Evolutionary conservation across 2,888 invertebrate genomes (phyloP).

Genomic region (Apoda limacodes): DNA sequence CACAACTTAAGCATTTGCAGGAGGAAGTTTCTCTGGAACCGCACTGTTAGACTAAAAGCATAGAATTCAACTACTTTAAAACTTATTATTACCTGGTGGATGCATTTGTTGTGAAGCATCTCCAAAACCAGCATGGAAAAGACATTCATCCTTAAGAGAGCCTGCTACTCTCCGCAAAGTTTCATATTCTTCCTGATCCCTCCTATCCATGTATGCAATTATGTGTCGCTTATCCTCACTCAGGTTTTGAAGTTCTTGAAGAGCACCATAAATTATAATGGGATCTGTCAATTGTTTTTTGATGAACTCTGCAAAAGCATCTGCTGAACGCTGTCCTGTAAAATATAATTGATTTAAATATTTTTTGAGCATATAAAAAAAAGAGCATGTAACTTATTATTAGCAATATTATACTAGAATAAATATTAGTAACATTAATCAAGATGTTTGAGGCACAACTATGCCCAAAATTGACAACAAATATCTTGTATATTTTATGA

Average conservation of each 20-base stretch:
- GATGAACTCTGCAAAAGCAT: constrained; percentile 91
- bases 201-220: constrained; percentile 89
- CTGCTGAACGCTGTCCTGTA: constrained; percentile 85
- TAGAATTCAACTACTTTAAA: background rate
- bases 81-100: constrained; percentile 72
- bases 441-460: too few species aligned
- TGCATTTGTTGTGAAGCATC: constrained; percentile 86
- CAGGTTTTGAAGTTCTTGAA: constrained; percentile 79
- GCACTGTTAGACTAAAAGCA: constrained; percentile 1
- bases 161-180: constrained; percentile 85
- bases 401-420: too few species aligned
- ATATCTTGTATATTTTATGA: too few species aligned
- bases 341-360: too few species aligned
- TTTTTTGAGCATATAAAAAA: too few species aligned
- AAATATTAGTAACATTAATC: too few species aligned
- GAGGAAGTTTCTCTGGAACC: too few species aligned
- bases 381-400: too few species aligned
- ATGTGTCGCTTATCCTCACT: constrained; percentile 88
- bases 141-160: constrained; percentile 94
- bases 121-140: constrained; percentile 93
- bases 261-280: constrained; percentile 79
- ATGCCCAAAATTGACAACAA: too few species aligned
- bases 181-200: constrained; percentile 84
- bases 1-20: too few species aligned
- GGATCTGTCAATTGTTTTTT: constrained; percentile 90